Evolutionary conservation across 2,113 vertebrate genomes (phyloP).

Genomic region (Mesoclemmys tuberculata): DNA sequence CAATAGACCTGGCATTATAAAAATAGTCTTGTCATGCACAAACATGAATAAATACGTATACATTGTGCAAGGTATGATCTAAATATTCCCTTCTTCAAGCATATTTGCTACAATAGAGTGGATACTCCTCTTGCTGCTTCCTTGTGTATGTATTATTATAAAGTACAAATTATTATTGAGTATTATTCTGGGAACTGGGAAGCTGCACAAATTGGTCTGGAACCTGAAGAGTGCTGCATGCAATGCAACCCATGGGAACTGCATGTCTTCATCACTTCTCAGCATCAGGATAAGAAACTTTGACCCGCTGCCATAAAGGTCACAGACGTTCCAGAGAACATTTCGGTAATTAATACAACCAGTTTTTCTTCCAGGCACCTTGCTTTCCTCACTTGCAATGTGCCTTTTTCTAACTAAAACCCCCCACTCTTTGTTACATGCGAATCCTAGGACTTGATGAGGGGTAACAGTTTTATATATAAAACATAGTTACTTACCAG

Average conservation of each 20-base stretch:
- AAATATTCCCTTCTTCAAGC: background rate
- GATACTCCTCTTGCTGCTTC: background rate
- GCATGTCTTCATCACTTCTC: background rate
- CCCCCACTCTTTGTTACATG: background rate
- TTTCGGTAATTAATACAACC: background rate
- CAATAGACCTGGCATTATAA: background rate
- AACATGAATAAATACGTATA: background rate
- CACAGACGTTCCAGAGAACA: background rate
- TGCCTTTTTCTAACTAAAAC: background rate
- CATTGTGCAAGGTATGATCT: background rate
- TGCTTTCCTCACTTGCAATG: background rate
- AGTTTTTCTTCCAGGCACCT: background rate
- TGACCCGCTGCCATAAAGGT: background rate
- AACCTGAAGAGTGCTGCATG: background rate
- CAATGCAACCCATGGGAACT: no score
- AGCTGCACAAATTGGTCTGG: background rate
- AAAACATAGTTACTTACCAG: no score
- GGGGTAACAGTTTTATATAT: background rate
- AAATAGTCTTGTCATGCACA: background rate
- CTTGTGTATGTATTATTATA: background rate
- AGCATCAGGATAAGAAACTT: background rate
- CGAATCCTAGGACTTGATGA: background rate
- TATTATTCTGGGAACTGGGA: background rate
- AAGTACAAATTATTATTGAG: no score
- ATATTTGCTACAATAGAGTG: background rate